These are phyloP conservation scores for Coturnix japonica DNA, from an alignment of 2,113 vertebrate genomes.

Conservation along the genomic window DNA sequence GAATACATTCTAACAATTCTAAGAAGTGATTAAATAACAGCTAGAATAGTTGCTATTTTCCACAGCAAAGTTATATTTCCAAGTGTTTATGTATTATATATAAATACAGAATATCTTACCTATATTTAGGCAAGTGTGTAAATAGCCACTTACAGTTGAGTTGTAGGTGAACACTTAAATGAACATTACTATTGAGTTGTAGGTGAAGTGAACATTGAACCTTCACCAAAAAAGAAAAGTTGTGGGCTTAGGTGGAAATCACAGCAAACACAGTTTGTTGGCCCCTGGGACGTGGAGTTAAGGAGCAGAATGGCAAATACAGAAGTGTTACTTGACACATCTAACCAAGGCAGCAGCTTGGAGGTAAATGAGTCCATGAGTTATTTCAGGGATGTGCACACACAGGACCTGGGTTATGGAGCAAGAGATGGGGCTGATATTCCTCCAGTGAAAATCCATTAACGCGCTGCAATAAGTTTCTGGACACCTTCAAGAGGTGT, in stretches of 20 bases:
- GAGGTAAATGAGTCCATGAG: neutral
- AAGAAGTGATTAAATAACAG: neutral
- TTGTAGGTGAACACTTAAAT: neutral
- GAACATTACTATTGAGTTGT: too few relatives aligned
- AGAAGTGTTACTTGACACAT: neutral
- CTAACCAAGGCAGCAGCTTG: neutral
- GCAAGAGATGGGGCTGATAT: neutral
- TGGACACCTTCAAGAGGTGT: neutral
- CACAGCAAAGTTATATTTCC: neutral
- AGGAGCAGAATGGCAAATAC: neutral
- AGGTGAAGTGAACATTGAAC: too few relatives aligned
- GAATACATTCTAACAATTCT: neutral
- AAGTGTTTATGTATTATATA: neutral
- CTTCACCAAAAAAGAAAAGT: neutral
- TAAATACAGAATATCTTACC: neutral
- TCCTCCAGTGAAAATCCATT: neutral
- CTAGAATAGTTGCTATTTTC: neutral
- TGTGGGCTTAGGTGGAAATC: neutral
- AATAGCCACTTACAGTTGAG: neutral
- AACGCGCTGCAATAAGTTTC: neutral
- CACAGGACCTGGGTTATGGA: neutral
- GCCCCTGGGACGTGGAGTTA: neutral
- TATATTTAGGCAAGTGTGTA: neutral
- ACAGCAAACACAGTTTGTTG: neutral
- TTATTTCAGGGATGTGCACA: neutral